Conservation (phyloP, 2,797 vertebrate species). For the Cirrhinus molitorella region DNA sequence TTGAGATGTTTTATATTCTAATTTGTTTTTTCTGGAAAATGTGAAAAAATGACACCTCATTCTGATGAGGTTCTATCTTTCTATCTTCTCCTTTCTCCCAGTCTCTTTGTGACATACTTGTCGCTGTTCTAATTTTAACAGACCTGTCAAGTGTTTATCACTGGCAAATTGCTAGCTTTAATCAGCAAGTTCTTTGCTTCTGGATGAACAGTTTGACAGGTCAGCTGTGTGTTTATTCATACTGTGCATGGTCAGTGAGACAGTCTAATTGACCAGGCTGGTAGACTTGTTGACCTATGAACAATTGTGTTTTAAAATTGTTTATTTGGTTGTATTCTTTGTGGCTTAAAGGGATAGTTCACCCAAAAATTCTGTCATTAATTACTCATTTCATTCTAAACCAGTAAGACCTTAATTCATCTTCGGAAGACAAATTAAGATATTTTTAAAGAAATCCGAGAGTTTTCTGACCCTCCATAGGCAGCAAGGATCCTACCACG, state of each 20-base stretch:
- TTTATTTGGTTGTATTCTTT: not conserved
- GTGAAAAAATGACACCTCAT: not conserved
- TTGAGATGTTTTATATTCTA: not conserved
- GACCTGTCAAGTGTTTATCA: not conserved
- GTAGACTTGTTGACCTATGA: not conserved
- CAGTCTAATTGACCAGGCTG: not conserved
- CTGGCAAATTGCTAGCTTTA: not conserved
- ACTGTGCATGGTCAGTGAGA: not conserved
- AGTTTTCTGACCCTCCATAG: no score
- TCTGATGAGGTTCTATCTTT: slow-evolving; percentile 1
- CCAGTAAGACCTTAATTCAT: no score
- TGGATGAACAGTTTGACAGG: not conserved
- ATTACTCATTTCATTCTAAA: no score
- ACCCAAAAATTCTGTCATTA: no score
- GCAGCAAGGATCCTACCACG: no score
- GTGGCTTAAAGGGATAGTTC: no score
- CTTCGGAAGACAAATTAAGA: no score
- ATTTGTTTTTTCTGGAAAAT: not conserved
- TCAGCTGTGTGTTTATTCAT: slow-evolving; percentile 16
- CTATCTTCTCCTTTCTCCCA: not conserved
- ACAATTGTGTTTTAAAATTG: not conserved
- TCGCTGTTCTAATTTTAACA: not conserved
- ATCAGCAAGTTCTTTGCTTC: not conserved
- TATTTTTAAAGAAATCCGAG: no score
- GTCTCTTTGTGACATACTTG: not conserved